Percentiles rank a stretch among this genome's conserved stretches.
phyloP scores from a whole-genome alignment of 1,140 invertebrate genomes.

The Ceratina australensis region DNA sequence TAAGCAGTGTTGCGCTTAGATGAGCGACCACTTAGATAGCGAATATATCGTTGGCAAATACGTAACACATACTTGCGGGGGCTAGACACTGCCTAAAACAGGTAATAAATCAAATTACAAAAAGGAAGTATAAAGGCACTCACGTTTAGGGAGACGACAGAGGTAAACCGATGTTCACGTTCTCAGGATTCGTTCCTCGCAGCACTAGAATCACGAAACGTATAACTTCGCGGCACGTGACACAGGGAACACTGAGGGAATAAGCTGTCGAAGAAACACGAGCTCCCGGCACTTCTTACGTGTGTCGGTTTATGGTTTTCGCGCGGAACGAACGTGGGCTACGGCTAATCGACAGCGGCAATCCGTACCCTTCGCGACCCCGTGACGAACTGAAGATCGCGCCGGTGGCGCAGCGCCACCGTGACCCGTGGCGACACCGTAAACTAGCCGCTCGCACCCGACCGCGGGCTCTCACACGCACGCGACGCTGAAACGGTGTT shows the following conservation, averaged over 20 bases:
- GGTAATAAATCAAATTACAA: too few relatives aligned
- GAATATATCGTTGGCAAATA: too few relatives aligned
- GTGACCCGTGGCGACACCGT: conserved; percentile 76
- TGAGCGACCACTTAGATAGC: too few relatives aligned
- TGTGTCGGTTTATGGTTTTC: conserved; percentile 45
- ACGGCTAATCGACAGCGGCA: conserved; percentile 56
- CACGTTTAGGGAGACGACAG: too few relatives aligned
- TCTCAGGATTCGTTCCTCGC: not conserved
- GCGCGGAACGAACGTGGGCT: conserved; percentile 48
- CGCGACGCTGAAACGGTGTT: conserved; percentile 33
- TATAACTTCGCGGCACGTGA: conserved; percentile 20
- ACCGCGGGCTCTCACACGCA: conserved; percentile 39
- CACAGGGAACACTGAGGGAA: conserved; percentile 21
- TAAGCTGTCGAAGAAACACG: not conserved
- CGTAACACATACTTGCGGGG: too few relatives aligned
- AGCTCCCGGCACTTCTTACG: not conserved
- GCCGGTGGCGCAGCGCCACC: conserved; percentile 74
- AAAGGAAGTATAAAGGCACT: too few relatives aligned
- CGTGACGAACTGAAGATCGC: conserved; percentile 76
- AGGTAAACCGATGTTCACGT: conserved; percentile 4
- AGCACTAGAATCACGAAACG: conserved; percentile 22
- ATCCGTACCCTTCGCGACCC: conserved; percentile 73
- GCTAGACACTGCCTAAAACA: too few relatives aligned
- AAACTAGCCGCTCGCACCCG: conserved; percentile 66
- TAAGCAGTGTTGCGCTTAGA: too few relatives aligned